These are phyloP conservation scores for Drosophila villosipedis DNA, from an alignment of 2,888 invertebrate species.

Conservation along the genomic window DNA sequence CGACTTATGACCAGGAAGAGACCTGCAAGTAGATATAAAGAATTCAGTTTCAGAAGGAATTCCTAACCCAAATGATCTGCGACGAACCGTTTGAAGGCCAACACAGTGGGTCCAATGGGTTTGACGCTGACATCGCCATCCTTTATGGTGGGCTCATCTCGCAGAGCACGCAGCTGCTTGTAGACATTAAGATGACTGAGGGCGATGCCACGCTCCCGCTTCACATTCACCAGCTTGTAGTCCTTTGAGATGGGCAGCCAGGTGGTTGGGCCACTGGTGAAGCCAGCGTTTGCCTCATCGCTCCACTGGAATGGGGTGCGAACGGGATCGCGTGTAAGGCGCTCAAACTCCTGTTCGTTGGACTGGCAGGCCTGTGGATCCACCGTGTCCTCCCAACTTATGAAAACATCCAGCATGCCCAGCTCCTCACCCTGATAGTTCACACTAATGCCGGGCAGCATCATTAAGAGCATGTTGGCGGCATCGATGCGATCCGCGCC, in stretches of 20 bases:
- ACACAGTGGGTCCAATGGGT: slow-evolving; percentile 84
- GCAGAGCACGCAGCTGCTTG: slow-evolving; percentile 86
- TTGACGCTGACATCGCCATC: slow-evolving; percentile 86
- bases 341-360: slow-evolving; percentile 87
- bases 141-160: slow-evolving; percentile 86
- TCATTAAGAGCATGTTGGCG: slow-evolving; percentile 91
- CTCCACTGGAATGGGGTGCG: slow-evolving; percentile 89
- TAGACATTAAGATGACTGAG: slow-evolving; percentile 88
- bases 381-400: slow-evolving; percentile 86
- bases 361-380: slow-evolving; percentile 87
- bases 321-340: slow-evolving; percentile 87
- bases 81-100: slow-evolving; percentile 84
- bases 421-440: slow-evolving; percentile 92
- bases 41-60: not conserved
- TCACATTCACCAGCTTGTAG: slow-evolving; percentile 87
- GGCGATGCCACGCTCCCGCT: slow-evolving; percentile 84
- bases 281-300: slow-evolving; percentile 82
- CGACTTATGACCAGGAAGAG: slow-evolving; percentile 70
- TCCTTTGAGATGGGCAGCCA: slow-evolving; percentile 86
- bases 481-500: slow-evolving; percentile 90
- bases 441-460: slow-evolving; percentile 93
- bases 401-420: slow-evolving; percentile 87
- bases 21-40: slow-evolving; percentile 41
- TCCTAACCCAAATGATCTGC: accelerated
- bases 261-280: slow-evolving; percentile 74